Base-by-base conservation (phyloP, 2,113 vertebrate species). In the Phrynosoma platyrhinos region DNA sequence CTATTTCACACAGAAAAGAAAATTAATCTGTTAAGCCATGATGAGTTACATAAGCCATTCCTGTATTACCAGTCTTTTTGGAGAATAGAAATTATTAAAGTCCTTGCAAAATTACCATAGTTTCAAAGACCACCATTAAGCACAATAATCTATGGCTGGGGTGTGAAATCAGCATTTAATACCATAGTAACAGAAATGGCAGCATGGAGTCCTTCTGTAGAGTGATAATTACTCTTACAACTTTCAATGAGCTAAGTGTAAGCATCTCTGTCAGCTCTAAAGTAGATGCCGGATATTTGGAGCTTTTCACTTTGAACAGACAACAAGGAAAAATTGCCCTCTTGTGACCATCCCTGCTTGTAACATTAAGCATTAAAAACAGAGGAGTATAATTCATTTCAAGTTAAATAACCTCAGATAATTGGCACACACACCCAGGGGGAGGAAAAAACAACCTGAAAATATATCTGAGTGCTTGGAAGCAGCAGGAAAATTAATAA, bases 131-230 rank as follows among this genome's bases (percentile, higher is more conserved):
- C 84, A 78, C 21, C 88, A 42, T 87, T 78, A 82, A 91, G 47
- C 82, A 83, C 83, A 87, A 42, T 72, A 74, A 88, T 92, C 83
- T 90, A 64, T 88, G 94, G 91, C 84, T 85, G 40, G 23, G 13
- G 58, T 62, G 58, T 12, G 14, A 74, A 90, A 94, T 92, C 83
- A 36, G 86, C 90, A 89, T 95, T 94, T 94, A 95, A 94, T 95
- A 92, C 94, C 93, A 95, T 95, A 94, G 95, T 94, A 95, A 95
- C 93, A 0, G 91, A 85, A 94, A 91, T 78, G 86, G 94, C 92
- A 95, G 93, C 91, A 86, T 0, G 10, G 88, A 95, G 90, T 90
- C 85, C 87, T 94, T 94, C 78, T 92, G 90, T 87, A 90, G 91
- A 86, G 84, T 55, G 93, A 93, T 94, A 94, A 95, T 94, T 95